Evolutionary conservation across 2,797 vertebrate species (phyloP), one percentile per base, ranked within the genome.

Genomic region (Spinibarbus caldwelli): DNA sequence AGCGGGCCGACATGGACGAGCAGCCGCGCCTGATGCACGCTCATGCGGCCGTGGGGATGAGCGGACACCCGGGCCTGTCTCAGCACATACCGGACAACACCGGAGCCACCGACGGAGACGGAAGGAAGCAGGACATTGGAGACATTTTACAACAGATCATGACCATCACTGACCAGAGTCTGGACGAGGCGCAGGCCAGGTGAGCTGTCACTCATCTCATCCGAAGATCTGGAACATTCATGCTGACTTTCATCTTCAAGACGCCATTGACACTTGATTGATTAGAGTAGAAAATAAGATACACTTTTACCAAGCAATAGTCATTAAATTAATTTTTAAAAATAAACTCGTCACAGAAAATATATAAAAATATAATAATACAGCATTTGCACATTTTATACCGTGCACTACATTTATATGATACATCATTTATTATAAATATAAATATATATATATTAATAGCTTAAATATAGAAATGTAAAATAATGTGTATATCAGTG

Each of bases 131-230:
- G 95, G 97, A 99, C 96, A 98, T 99, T 90, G 98, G 98, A 94
- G 98, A 99, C 96, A 99, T 98, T 95, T 95, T 98, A 94, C 98
- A 98, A 95, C 97, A 98, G 92, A 99, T 99, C 86, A 99, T 99
- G 98, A 98, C 98, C 96, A 99, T 98, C 95, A 99, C 98, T 79
- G 98, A 99, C 90, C 98, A 99, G 94, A 99, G 97, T 95, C 95
- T 99, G 96, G 98, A 99, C 87, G 98, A 99, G 92, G 97, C 97
- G 85, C 98, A 99, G 95, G 97, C 98, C 96, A 98, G 97, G 98
- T 98, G 96, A 95, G 94, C 72, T 82, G 87, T 77, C 86, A 87
- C 57, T 71, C 76, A 71, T 34, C 57, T 34, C 11, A 59, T 36
- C 41, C 43, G 21, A 21, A 21, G 5, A 66, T 67, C 59, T 64